Percentiles rank a stretch among this genome's conserved stretches.
phyloP scores from a whole-genome alignment of 2,888 invertebrate genomes.

The Arrhopalites spinosus region DNA sequence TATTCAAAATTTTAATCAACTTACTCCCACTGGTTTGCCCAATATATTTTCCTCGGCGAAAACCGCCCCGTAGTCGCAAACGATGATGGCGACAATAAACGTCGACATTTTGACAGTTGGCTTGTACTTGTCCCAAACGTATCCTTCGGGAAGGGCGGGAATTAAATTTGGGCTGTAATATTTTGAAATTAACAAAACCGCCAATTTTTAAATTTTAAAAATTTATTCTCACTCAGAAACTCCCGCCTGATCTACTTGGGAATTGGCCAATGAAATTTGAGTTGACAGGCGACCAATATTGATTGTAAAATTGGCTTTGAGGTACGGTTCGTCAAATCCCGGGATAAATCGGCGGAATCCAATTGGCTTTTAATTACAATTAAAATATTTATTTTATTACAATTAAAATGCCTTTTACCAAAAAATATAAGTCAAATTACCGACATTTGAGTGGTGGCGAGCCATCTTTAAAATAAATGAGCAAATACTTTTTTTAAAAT shows the following conservation, averaged over 20 bases:
- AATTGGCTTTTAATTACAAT: too few species aligned
- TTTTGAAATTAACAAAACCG: background rate
- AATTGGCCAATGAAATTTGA: constrained; percentile 42
- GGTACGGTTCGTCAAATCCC: constrained; percentile 43
- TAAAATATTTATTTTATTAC: too few species aligned
- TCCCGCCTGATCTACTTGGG: constrained; percentile 1
- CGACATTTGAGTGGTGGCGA: too few species aligned
- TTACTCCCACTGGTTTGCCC: constrained; percentile 15
- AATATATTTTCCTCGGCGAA: constrained; percentile 20
- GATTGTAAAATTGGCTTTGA: constrained; percentile 45
- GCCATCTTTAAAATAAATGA: too few species aligned
- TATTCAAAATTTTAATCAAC: too few species aligned
- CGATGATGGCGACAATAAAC: constrained; percentile 47
- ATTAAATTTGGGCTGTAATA: background rate
- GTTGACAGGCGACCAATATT: constrained; percentile 35
- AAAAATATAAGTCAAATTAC: background rate
- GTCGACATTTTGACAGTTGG: constrained; percentile 45
- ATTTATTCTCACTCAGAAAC: background rate
- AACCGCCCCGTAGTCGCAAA: constrained; percentile 44
- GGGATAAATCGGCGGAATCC: background rate
- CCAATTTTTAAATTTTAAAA: background rate
- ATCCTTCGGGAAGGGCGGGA: constrained; percentile 8
- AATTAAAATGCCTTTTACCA: too few species aligned
- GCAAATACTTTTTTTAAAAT: too few species aligned
- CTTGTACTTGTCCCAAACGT: constrained; percentile 42